These are phyloP conservation scores for Leucosticte australis DNA, from an alignment of 2,113 vertebrate species.

Conservation along the genomic window DNA sequence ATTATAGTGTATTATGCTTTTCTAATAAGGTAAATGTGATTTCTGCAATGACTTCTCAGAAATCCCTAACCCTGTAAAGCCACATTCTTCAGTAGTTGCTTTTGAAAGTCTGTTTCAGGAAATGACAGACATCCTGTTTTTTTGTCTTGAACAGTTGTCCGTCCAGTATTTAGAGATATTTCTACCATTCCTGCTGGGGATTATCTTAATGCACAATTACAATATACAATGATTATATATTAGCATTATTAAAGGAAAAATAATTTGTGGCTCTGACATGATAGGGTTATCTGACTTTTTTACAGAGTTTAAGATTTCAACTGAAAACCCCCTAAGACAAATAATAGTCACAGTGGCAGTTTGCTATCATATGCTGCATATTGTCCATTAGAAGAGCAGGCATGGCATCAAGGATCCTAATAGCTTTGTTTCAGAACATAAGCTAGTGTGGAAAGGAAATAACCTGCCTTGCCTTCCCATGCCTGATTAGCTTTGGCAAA, in stretches of 20 bases:
- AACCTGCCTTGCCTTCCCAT: not conserved
- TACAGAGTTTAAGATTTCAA: not conserved
- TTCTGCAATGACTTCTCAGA: not conserved
- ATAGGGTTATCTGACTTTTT: not conserved
- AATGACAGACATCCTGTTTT: rapidly evolving
- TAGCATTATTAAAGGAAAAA: not conserved
- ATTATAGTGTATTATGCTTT: not conserved
- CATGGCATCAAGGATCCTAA: not conserved
- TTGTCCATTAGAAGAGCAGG: not conserved
- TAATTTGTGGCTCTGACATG: not conserved
- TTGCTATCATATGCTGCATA: not conserved
- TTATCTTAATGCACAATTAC: not conserved
- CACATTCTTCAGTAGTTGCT: not conserved
- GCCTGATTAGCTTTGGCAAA: slow-evolving; percentile 15
- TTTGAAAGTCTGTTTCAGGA: not conserved
- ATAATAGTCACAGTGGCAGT: not conserved
- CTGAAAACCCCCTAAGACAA: not conserved
- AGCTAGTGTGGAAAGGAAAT: not conserved
- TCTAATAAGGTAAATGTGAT: not conserved
- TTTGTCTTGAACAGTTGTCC: not conserved
- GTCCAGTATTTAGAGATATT: not conserved
- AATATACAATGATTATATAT: not conserved
- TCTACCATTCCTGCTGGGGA: not conserved
- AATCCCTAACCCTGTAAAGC: not conserved
- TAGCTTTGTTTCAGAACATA: not conserved